Evolutionary conservation across 2,888 invertebrate species (phyloP).

Genomic region (Eurytoma californica): DNA sequence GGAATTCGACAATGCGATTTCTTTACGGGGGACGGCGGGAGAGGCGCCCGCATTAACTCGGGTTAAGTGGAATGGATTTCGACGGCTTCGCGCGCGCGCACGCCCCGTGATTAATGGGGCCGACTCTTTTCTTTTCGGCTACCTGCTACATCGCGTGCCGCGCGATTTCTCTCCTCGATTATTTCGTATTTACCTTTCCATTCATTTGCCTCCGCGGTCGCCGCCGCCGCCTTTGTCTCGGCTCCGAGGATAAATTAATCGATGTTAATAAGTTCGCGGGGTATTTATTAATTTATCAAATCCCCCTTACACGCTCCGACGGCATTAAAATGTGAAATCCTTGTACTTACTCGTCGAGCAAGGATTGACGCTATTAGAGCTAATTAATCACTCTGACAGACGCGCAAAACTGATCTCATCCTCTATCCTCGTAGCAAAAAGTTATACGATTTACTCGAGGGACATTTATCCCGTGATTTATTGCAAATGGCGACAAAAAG

Average conservation of each 20-base stretch:
- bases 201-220: too few species aligned
- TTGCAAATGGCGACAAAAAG: too few species aligned
- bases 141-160: not conserved
- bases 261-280: too few species aligned
- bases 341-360: not conserved
- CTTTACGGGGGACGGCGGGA: not conserved
- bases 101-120: not conserved
- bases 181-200: too few species aligned
- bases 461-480: not conserved
- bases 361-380: slow-evolving; percentile 39
- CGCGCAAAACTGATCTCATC: not conserved
- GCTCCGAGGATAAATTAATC: too few species aligned
- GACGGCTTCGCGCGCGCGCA: not conserved
- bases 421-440: not conserved
- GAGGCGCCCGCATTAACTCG: not conserved
- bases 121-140: not conserved
- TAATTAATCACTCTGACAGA: slow-evolving; percentile 20
- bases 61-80: not conserved
- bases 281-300: too few species aligned
- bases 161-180: not conserved
- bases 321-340: slow-evolving; percentile 15
- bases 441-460: not conserved
- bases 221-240: too few species aligned
- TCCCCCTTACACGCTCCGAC: not conserved
- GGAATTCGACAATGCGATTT: slow-evolving; percentile 43